Percentiles rank a stretch among this genome's conserved stretches.
phyloP scores from a whole-genome alignment of 2,797 vertebrate genomes.

The Rallus crepitans region DNA sequence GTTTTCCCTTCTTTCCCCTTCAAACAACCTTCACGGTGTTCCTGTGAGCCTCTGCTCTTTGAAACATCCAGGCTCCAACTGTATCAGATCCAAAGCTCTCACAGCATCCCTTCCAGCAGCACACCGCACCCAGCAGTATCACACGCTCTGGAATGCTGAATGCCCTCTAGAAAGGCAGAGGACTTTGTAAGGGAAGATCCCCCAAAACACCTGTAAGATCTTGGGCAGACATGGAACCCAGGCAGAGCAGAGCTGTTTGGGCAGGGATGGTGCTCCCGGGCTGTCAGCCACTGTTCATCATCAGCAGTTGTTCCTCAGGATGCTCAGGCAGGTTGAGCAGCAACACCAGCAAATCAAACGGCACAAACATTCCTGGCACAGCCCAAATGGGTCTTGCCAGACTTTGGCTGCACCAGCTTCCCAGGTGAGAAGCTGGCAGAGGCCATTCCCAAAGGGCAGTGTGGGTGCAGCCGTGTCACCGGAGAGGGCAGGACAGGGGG shows the following conservation, averaged over 20 bases:
- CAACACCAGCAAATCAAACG: neutral
- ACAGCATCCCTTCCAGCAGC: neutral
- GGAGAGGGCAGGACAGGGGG: neutral
- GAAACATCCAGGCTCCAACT: neutral
- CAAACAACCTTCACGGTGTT: neutral
- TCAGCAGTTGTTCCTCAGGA: neutral
- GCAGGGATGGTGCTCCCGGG: no score
- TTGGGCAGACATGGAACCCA: neutral
- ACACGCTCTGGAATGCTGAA: neutral
- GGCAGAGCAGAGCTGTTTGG: neutral
- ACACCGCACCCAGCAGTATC: no score
- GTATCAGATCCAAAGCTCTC: neutral
- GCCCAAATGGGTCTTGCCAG: neutral
- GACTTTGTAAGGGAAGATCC: neutral
- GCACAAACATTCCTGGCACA: neutral
- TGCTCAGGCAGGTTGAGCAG: neutral
- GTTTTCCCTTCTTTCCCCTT: neutral
- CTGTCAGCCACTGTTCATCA: no score
- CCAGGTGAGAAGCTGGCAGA: neutral
- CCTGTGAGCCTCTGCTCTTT: neutral
- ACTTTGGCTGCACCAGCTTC: neutral
- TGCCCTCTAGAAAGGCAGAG: neutral
- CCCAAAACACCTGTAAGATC: neutral
- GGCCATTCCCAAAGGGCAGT: neutral
- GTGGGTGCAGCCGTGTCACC: fast-evolving